phyloP scores from a whole-genome alignment of 2,113 vertebrate species.

The Sula dactylatra region DNA sequence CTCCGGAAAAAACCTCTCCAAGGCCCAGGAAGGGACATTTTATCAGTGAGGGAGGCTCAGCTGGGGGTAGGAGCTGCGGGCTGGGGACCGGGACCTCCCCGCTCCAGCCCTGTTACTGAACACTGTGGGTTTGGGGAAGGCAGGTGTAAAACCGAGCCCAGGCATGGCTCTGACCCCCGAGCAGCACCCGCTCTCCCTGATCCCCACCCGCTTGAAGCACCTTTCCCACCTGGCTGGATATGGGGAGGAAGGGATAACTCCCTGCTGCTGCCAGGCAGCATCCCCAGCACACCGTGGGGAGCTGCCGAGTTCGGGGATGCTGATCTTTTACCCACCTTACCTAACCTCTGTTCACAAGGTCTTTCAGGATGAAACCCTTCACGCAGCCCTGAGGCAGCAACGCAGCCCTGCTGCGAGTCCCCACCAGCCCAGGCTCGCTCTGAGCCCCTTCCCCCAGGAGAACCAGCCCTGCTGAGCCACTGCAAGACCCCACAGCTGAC shows the following conservation, averaged over 20 bases:
- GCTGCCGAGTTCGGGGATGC: background rate
- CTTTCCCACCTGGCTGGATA: no score
- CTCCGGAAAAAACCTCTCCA: background rate
- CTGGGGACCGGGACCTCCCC: background rate
- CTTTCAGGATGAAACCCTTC: background rate
- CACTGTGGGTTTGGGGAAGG: background rate
- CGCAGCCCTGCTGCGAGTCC: background rate
- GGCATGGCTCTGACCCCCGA: background rate
- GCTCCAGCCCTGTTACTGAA: background rate
- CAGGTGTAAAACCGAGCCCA: background rate
- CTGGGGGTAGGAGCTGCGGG: background rate
- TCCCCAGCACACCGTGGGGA: background rate
- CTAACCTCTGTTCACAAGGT: background rate
- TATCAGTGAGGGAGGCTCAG: background rate
- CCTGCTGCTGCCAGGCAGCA: background rate
- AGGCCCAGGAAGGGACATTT: background rate
- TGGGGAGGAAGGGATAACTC: background rate
- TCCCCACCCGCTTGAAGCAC: background rate
- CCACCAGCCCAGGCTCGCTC: background rate
- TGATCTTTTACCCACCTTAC: background rate
- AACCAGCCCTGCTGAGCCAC: background rate
- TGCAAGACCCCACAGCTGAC: background rate
- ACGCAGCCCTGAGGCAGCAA: accelerated
- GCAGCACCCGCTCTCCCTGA: background rate
- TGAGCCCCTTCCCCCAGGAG: background rate